Evolutionary conservation across 2,888 invertebrate species (phyloP).

Genomic region (Dermolepida albohirtum): DNA sequence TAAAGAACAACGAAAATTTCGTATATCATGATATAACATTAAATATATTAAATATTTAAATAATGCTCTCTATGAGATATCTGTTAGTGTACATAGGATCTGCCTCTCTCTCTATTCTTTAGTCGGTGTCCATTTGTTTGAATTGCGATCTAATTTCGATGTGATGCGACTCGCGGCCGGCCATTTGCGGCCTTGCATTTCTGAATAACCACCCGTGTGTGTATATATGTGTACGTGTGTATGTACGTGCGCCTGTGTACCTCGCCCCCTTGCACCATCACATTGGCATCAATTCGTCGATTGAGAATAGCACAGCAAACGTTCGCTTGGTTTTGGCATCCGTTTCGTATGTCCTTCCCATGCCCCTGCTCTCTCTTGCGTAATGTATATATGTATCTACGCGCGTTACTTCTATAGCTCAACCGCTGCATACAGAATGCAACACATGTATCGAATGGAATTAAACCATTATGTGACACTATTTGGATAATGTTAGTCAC

Average conservation of each 20-base stretch:
- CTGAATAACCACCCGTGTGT: constrained; percentile 17
- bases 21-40: too few relatives aligned
- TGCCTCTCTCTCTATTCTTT: too few relatives aligned
- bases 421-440: background rate
- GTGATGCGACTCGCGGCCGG: constrained; percentile 17
- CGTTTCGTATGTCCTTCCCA: constrained; percentile 4
- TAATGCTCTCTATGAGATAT: too few relatives aligned
- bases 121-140: constrained; percentile 49
- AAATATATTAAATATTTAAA: too few relatives aligned
- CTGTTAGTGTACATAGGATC: too few relatives aligned
- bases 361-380: constrained; percentile 49
- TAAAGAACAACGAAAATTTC: too few relatives aligned
- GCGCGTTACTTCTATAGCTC: constrained; percentile 10
- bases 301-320: constrained; percentile 40
- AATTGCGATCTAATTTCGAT: constrained; percentile 56
- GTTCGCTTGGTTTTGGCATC: constrained; percentile 47
- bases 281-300: constrained; percentile 39
- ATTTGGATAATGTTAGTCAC: too few relatives aligned
- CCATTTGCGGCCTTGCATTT: constrained; percentile 47
- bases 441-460: background rate
- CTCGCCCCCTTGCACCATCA: constrained; percentile 35
- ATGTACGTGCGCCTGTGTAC: background rate
- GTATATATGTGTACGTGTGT: background rate
- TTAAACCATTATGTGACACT: too few relatives aligned
- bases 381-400: constrained; percentile 49